Evolutionary conservation across 2,888 invertebrate species (phyloP), one percentile per base, ranked within the genome.

Genomic region (Eupithecia pulchellata): DNA sequence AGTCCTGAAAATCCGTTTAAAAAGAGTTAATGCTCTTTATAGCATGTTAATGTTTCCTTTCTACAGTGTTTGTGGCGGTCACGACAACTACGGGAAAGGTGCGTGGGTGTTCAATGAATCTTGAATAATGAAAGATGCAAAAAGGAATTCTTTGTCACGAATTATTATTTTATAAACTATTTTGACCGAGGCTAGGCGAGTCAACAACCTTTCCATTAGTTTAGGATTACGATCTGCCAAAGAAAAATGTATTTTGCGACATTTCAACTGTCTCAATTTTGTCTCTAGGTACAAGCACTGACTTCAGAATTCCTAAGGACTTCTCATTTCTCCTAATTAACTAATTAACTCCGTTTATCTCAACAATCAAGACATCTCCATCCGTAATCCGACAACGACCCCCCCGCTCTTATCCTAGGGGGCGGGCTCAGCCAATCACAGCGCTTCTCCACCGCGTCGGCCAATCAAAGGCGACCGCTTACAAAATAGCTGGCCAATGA

Each of bases 401-500:
- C 84, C 82, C 84, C 82, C 77, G 83, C 81, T 87, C 87, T 84
- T 91, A 87, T 92, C 90, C 91, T 86, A 27, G 76, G 75, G 66
- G 76, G 79, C 84, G 90, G 91, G 84, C 86, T 78, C 84, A 78
- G 75, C 55, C 71, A 92, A 92, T 90, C 71, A 74, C 72, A 65
- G 75, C 84, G 32, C 30, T 57, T 68, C 72, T 61, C 65, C 57
- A 58, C 42, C 52, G 17, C 27, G n/a, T 63, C 81, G 42, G 63
- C 92, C 90, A 92, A 92, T 91, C 72, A 75, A 67, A 55, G 27
- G 1, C 4, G 73, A 4, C 71, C 69, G 77, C 84, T 84, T 85
- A 82, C 86, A 85, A 89, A 84, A 77, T 78, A 72, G 34, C 73
- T 69, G 82, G 74, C 93, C 91, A 93, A 93, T 92, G 78, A 76